Evolutionary conservation across 2,113 vertebrate genomes (phyloP).

Genomic region (Oryzias melastigma): DNA sequence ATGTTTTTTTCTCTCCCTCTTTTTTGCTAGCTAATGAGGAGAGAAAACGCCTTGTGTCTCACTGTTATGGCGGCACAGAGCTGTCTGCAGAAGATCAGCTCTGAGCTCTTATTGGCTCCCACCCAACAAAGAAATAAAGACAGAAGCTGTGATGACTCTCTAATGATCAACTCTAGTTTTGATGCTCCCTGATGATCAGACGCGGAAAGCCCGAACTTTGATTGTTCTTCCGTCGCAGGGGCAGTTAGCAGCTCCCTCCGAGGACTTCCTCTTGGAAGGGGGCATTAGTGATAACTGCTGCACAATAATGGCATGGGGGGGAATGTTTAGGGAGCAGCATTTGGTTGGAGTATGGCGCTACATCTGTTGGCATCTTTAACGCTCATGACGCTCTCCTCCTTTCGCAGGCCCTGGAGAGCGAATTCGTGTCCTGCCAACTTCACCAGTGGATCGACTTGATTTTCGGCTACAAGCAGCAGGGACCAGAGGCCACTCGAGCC

Average conservation of each 20-base stretch:
- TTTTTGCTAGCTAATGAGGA: constrained; percentile 86
- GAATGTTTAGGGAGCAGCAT: constrained; percentile 23
- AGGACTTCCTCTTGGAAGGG: constrained; percentile 40
- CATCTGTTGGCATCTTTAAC: constrained; percentile 42
- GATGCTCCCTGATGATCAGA: constrained; percentile 58
- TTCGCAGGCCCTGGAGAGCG: constrained; percentile 93
- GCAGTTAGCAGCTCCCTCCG: constrained; percentile 45
- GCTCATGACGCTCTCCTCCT: constrained; percentile 13
- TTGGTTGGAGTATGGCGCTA: constrained; percentile 22
- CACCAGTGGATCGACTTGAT: constrained; percentile 99
- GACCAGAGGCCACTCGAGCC: constrained; percentile 90
- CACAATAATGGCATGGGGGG: constrained; percentile 33
- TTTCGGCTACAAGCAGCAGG: constrained; percentile 98
- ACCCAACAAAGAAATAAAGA: constrained; percentile 55
- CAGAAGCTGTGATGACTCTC: constrained; percentile 56
- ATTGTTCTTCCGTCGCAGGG: constrained; percentile 46
- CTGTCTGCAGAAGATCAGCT: constrained; percentile 52
- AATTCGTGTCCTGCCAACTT: constrained; percentile 98
- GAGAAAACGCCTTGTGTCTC: constrained; percentile 73
- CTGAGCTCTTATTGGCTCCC: constrained; percentile 36
- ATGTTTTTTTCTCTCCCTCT: constrained; percentile 76
- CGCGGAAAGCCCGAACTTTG: constrained; percentile 40
- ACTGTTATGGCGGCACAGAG: constrained; percentile 43
- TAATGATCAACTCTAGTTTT: constrained; percentile 56
- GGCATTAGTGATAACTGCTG: constrained; percentile 44